Evolutionary conservation across 2,888 invertebrate genomes (phyloP).

Genomic region (Parnassius mnemosyne): DNA sequence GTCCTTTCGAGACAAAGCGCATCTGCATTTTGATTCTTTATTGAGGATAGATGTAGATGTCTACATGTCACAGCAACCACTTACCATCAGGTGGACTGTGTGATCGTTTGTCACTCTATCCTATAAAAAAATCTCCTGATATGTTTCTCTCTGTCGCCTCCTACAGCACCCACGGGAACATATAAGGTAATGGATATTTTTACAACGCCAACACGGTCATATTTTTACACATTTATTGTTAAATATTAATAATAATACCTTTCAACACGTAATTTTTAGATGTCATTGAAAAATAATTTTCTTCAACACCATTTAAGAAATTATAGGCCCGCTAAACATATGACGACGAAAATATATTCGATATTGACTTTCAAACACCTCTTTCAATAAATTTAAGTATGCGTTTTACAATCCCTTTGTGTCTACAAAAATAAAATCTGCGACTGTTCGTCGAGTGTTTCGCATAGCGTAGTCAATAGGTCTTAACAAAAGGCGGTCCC

Average conservation of each 20-base stretch:
- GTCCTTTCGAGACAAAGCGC: too few relatives aligned
- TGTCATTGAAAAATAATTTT: neutral
- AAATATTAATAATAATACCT: neutral
- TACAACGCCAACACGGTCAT: too few relatives aligned
- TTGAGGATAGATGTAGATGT: too few relatives aligned
- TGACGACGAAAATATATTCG: conserved; percentile 14
- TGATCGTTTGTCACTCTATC: too few relatives aligned
- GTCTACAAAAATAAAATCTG: conserved; percentile 23
- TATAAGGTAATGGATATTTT: too few relatives aligned
- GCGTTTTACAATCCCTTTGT: conserved; percentile 27
- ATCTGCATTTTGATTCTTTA: too few relatives aligned
- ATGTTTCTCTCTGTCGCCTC: too few relatives aligned
- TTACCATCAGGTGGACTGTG: too few relatives aligned
- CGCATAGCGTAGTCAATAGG: conserved; percentile 23
- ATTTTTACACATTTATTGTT: too few relatives aligned
- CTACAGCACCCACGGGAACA: too few relatives aligned
- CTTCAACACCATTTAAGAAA: neutral
- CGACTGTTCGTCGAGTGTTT: conserved; percentile 22
- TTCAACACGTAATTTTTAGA: neutral
- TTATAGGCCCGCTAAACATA: neutral
- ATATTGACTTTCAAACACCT: conserved; percentile 25
- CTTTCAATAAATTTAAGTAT: conserved; percentile 24
- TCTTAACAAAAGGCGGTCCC: conserved; percentile 26
- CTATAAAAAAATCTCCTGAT: too few relatives aligned
- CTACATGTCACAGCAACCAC: too few relatives aligned